These are phyloP conservation scores for Chrysodeixis includens DNA, from an alignment of 2,888 invertebrate genomes.

Conservation along the genomic window DNA sequence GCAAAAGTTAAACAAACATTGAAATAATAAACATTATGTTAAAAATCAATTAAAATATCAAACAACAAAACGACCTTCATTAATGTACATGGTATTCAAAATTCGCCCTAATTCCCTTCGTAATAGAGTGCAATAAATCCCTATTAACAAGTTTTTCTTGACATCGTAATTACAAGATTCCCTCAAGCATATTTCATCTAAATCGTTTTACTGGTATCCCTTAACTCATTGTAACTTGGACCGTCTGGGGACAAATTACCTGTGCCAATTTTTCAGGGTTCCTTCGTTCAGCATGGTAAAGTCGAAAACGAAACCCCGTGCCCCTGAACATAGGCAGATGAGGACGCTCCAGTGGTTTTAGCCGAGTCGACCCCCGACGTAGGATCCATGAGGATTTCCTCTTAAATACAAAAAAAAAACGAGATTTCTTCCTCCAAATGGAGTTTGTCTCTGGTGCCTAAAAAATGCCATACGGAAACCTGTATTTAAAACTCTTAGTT, in stretches of 20 bases:
- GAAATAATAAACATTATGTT: too few relatives aligned
- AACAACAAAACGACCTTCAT: background rate
- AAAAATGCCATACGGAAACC: too few relatives aligned
- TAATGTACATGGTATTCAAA: background rate
- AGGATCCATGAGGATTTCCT: background rate
- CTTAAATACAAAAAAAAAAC: too few relatives aligned
- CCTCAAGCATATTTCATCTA: conserved; percentile 21
- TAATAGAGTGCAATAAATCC: conserved; percentile 13
- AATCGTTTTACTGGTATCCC: conserved; percentile 19
- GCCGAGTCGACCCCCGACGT: too few relatives aligned
- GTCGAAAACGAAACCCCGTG: too few relatives aligned
- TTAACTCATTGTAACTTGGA: conserved; percentile 25
- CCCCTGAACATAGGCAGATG: too few relatives aligned
- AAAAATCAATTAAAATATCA: background rate
- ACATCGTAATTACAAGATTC: conserved; percentile 24
- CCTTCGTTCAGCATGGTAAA: too few relatives aligned
- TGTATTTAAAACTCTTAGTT: too few relatives aligned
- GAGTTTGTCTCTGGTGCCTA: too few relatives aligned
- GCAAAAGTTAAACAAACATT: too few relatives aligned
- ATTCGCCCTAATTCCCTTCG: conserved; percentile 6
- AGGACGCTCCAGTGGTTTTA: too few relatives aligned
- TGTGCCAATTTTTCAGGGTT: background rate
- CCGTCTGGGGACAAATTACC: conserved; percentile 18
- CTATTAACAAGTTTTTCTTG: conserved; percentile 26
- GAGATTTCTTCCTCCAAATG: too few relatives aligned